Conservation (phyloP, 2,888 invertebrate genomes). For the Cryptus viduatorius region DNA sequence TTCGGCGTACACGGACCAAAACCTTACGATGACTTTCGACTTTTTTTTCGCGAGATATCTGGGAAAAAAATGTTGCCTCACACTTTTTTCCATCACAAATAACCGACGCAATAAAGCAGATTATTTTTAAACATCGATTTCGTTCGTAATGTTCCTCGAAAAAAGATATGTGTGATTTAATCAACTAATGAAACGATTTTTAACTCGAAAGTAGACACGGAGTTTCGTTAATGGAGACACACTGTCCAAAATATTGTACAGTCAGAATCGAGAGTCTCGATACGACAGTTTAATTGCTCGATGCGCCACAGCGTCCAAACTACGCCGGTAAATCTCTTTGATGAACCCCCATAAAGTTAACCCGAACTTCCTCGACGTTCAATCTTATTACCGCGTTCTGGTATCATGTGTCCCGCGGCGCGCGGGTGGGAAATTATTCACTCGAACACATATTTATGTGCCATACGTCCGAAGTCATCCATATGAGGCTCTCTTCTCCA, state of each 20-base stretch:
- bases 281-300: slow-evolving; percentile 74
- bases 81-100: not conserved
- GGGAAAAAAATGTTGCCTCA: not conserved
- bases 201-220: slow-evolving; percentile 33
- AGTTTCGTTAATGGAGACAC: slow-evolving; percentile 33
- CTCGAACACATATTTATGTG: not conserved
- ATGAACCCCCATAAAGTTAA: slow-evolving; percentile 74
- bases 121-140: not conserved
- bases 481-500: not conserved
- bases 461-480: not conserved
- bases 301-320: slow-evolving; percentile 66
- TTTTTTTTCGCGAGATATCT: not conserved
- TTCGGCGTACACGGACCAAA: not conserved
- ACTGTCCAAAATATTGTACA: slow-evolving; percentile 63
- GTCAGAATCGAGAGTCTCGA: slow-evolving; percentile 57
- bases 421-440: slow-evolving; percentile 61
- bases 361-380: slow-evolving; percentile 66
- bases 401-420: slow-evolving; percentile 64
- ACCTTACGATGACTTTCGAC: slow-evolving; percentile 39
- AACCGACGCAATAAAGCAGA: not conserved
- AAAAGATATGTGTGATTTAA: slow-evolving; percentile 6
- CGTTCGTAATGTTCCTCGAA: too few relatives aligned
- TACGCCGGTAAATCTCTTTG: slow-evolving; percentile 77
- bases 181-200: not conserved
- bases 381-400: slow-evolving; percentile 70